Conservation (phyloP, 92 coral and sea anemone genomes). For the Paragorgia papillata region DNA sequence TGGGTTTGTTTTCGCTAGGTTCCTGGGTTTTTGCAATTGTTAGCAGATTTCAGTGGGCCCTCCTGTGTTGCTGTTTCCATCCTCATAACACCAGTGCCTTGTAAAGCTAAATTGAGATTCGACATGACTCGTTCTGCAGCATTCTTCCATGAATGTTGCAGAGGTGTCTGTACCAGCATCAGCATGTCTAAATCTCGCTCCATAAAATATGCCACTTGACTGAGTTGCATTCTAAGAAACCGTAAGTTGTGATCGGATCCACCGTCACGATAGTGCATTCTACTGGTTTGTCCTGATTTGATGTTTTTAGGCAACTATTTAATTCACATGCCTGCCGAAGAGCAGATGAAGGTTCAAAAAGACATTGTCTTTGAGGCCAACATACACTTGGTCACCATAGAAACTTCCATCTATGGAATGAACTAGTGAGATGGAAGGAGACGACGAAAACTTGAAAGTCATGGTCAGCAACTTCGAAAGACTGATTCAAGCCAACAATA, state of each 20-base stretch:
- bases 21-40: conserved; percentile 47
- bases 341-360: conserved; percentile 51
- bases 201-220: conserved; percentile 51
- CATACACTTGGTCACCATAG: conserved; percentile 41
- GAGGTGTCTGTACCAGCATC: conserved; percentile 47
- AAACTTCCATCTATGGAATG: conserved; percentile 46
- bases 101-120: conserved; percentile 57
- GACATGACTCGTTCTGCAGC: conserved; percentile 63
- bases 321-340: conserved; percentile 47
- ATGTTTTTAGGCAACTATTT: conserved; percentile 20
- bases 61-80: conserved; percentile 43
- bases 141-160: conserved; percentile 53
- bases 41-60: conserved; percentile 41
- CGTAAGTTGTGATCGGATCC: conserved; percentile 63
- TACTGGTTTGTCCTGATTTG: conserved; percentile 6
- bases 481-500: conserved; percentile 59
- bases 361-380: conserved; percentile 43
- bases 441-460: conserved; percentile 61
- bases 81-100: conserved; percentile 43
- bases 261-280: conserved; percentile 51
- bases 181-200: conserved; percentile 44
- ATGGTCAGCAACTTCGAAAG: conserved; percentile 65
- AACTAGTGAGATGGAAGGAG: conserved; percentile 57
- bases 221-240: conserved; percentile 37
- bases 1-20: conserved; percentile 44